Conservation (phyloP, 2,113 vertebrate genomes). For the Microcebus griseorufus region DNA sequence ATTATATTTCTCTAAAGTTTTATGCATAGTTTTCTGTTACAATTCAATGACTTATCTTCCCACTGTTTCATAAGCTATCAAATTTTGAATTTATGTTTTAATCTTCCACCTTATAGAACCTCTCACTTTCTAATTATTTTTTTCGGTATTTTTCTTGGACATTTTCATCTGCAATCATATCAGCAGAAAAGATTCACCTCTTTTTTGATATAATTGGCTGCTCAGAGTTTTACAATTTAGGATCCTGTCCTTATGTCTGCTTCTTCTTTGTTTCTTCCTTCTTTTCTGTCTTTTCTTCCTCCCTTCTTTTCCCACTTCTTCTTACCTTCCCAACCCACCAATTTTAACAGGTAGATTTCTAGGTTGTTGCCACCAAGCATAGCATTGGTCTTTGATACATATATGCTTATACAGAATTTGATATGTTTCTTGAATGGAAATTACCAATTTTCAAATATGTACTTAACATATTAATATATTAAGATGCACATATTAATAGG, state of each 20-base stretch:
- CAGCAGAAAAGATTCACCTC: not conserved
- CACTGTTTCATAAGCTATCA: not conserved
- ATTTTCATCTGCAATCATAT: not conserved
- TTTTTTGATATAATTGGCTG: not conserved
- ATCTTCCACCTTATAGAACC: not conserved
- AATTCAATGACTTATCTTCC: not conserved
- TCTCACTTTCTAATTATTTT: not conserved
- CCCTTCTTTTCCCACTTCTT: not conserved
- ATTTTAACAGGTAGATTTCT: not conserved
- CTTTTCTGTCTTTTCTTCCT: no score
- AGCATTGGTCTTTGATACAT: not conserved
- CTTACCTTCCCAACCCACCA: not conserved
- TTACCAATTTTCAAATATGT: not conserved
- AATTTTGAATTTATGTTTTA: slow-evolving; percentile 10
- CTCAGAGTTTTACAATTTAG: not conserved
- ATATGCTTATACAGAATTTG: not conserved
- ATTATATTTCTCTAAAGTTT: not conserved
- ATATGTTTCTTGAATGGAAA: not conserved
- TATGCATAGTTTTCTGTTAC: not conserved
- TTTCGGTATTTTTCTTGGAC: not conserved
- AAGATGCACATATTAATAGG: not conserved
- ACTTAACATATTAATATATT: not conserved
- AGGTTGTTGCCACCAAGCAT: not conserved
- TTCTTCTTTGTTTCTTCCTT: not conserved
- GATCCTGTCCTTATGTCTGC: not conserved